These are phyloP conservation scores for Pararge aegeria DNA, from an alignment of 1,140 invertebrate genomes.

Conservation along the genomic window DNA sequence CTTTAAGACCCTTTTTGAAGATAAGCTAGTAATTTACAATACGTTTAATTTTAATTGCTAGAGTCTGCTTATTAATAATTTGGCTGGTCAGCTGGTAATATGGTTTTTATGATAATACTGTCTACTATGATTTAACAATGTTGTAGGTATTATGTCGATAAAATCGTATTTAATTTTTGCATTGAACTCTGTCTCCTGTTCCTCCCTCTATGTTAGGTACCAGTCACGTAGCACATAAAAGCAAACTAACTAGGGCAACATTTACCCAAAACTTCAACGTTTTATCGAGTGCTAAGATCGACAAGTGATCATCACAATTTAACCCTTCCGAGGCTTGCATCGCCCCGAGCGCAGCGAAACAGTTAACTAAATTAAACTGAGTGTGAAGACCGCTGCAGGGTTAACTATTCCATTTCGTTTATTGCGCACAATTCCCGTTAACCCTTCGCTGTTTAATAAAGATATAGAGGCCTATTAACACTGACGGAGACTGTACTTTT, in stretches of 20 bases:
- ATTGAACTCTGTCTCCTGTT: neutral
- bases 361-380: constrained; percentile 79
- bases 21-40: too few species aligned
- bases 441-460: constrained; percentile 72
- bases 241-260: neutral
- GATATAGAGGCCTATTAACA: constrained; percentile 73
- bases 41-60: too few species aligned
- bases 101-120: too few species aligned
- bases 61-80: too few species aligned
- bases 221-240: neutral
- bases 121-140: too few species aligned
- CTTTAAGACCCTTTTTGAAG: too few species aligned
- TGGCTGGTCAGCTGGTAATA: too few species aligned
- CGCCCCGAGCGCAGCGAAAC: constrained; percentile 65
- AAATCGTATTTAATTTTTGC: too few species aligned
- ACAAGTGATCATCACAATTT: constrained; percentile 42
- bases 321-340: constrained; percentile 67
- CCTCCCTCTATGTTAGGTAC: neutral
- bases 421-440: constrained; percentile 71
- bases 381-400: constrained; percentile 76
- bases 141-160: too few species aligned
- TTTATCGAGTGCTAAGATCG: constrained; percentile 34
- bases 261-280: neutral
- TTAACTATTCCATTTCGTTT: constrained; percentile 78
- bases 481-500: constrained; percentile 43